These are phyloP conservation scores for Drosophila trichaetosa DNA, from an alignment of 2,888 invertebrate species.

Conservation along the genomic window DNA sequence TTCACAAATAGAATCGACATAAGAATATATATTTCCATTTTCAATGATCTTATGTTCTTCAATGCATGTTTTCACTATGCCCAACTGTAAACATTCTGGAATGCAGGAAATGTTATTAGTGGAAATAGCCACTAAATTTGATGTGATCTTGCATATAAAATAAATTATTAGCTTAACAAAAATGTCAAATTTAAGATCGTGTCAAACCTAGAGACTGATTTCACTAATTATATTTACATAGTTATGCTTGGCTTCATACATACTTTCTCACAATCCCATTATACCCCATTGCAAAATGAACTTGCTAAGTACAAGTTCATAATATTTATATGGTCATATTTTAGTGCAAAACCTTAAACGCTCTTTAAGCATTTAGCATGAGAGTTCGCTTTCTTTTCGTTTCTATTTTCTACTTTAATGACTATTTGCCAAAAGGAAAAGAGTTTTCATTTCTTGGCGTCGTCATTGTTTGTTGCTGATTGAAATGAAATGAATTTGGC, in stretches of 20 bases:
- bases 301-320: background rate
- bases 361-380: conserved; percentile 13
- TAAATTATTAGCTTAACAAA: background rate
- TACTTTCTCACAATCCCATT: background rate
- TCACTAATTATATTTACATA: background rate
- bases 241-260: background rate
- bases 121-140: background rate
- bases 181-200: background rate
- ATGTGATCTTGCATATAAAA: background rate
- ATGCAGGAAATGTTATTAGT: background rate
- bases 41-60: background rate
- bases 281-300: background rate
- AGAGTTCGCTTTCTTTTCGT: conserved; percentile 44
- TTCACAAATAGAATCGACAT: background rate
- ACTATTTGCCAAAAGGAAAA: conserved; percentile 16
- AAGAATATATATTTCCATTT: background rate
- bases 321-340: conserved; percentile 6
- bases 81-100: background rate
- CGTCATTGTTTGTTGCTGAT: conserved; percentile 9
- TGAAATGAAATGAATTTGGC: conserved; percentile 55
- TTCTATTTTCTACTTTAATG: conserved; percentile 20
- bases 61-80: background rate
- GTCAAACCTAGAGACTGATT: background rate
- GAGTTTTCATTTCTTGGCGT: conserved; percentile 19
- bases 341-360: conserved; percentile 7